Evolutionary conservation across 2,113 vertebrate species (phyloP), one percentile per base, ranked within the genome.

Genomic region (Hydrochoerus hydrochaeris): DNA sequence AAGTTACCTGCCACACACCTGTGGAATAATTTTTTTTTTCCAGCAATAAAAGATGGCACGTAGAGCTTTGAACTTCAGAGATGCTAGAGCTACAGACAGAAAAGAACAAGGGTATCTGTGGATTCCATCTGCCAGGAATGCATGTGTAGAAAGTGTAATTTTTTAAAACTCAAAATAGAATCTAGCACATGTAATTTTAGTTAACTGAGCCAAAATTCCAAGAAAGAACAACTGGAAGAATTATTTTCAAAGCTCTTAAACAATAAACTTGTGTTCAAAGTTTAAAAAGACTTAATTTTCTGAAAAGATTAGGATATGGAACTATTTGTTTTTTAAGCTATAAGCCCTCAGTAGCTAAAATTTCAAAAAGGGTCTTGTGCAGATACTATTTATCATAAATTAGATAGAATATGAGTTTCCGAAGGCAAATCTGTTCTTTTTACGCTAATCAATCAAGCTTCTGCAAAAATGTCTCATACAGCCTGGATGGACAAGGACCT

Each of bases 141-240:
- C 57, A 88, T 2, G 0, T 65, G 86, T 12, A 93, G 32, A 93
- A 82, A 85, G 63, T 67, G 49, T 73, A 58, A 13, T 65, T 54
- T 65, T 65, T 96, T 71, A 81, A n/a, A n/a, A n/a, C 88, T 94
- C 62, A 81, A 94, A 97, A 97, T 80, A 97, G 94, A 84, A 75
- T 81, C 16, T 35, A 96, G 73, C 87, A 90, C 58, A 96, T 82
- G 94, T 75, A 96, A 49, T 87, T 96, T 94, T 89, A 93, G 85
- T 44, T 38, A 92, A 84, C 35, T 49, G 88, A 96, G 69, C 73
- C 63, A 81, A 97, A 93, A 91, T 65, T 96, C 57, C 41, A 75
- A 85, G 91, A 94, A 96, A 84, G 24, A 52, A 86, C 58, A 94
- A 96, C 71, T 86, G 38, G 44, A 90, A 69, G 24, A 63, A 78